A percentile compares a stretch with the other conserved stretches of the same genome.
Evolutionary conservation across 2,113 vertebrate species (phyloP).

Genomic region (Baryphthengus martii): DNA sequence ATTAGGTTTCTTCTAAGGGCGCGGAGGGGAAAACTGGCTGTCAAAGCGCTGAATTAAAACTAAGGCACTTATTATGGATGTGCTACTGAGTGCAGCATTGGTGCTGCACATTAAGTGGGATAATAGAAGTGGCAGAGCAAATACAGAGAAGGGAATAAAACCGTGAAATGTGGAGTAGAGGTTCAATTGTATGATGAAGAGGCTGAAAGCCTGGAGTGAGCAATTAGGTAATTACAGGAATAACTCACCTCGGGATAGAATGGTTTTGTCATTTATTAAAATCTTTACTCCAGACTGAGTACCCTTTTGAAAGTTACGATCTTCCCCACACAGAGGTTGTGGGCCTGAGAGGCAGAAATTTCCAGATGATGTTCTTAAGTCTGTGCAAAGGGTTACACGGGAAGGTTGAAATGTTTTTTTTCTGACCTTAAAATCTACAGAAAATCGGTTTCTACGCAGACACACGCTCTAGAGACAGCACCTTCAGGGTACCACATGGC

Average conservation of each 20-base stretch:
- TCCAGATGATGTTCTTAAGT: neutral
- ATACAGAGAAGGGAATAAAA: neutral
- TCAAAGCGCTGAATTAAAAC: neutral
- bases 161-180: neutral
- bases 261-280: neutral
- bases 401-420: neutral
- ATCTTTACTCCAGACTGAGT: neutral
- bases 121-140: neutral
- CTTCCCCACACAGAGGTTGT: neutral
- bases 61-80: accelerated
- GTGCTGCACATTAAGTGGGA: neutral
- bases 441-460: neutral
- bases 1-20: neutral
- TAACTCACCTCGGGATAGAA: neutral
- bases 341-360: neutral
- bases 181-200: neutral
- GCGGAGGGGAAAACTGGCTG: neutral
- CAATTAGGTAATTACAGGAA: neutral
- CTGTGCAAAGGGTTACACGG: neutral
- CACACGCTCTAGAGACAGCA: neutral
- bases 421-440: neutral
- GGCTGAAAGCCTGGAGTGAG: neutral
- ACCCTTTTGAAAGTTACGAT: neutral
- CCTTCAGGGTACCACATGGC: neutral
- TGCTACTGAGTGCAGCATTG: neutral